Percentiles rank a stretch among this genome's conserved stretches.
Evolutionary conservation across 2,888 invertebrate genomes (phyloP).

Genomic region (Loripinus fragilis): DNA sequence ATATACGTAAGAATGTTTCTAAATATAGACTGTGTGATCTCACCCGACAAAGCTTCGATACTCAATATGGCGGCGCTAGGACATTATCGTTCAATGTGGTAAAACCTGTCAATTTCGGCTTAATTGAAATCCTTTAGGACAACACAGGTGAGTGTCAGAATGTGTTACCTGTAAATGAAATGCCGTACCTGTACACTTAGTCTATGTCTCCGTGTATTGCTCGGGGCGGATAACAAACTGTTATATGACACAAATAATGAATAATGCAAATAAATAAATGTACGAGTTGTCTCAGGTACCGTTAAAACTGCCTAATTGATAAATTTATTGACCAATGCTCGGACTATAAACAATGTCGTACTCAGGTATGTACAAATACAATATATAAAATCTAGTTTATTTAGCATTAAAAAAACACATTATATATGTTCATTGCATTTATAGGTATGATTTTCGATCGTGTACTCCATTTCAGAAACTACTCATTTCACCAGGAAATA

Average conservation of each 20-base stretch:
- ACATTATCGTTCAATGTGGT: not conserved
- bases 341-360: not conserved
- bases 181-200: conserved; percentile 1
- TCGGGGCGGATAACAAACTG: not conserved
- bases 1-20: conserved; percentile 5
- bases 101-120: not conserved
- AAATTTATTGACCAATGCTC: not conserved
- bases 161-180: not conserved
- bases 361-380: conserved; percentile 1
- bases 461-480: too few species aligned
- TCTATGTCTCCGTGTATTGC: not conserved
- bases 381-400: too few species aligned
- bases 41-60: not conserved
- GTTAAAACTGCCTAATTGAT: not conserved
- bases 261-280: conserved; percentile 7
- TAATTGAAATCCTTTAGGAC: not conserved
- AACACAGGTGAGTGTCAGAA: not conserved
- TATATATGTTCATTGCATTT: too few species aligned
- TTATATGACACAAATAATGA: conserved; percentile 10
- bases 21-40: conserved; percentile 13
- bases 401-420: too few species aligned
- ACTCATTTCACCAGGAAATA: too few species aligned
- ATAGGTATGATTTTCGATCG: too few species aligned
- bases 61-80: conserved; percentile 4
- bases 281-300: not conserved